Evolutionary conservation across 2,888 invertebrate genomes (phyloP).

Genomic region (Drosophila diplacantha): DNA sequence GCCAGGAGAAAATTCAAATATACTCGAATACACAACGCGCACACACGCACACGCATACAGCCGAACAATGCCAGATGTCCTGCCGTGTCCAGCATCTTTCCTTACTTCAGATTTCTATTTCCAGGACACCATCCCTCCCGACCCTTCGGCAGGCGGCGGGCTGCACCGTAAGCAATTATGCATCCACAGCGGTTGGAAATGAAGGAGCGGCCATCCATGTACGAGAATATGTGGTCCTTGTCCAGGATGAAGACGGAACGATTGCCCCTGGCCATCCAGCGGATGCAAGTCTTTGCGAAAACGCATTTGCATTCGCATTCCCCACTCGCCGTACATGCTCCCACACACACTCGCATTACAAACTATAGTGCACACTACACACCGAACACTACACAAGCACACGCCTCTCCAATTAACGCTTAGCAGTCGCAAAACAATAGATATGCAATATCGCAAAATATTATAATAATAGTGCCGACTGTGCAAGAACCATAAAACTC

Average conservation of each 20-base stretch:
- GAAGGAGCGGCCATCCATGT: slow-evolving; percentile 30
- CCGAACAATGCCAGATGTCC: slow-evolving; percentile 46
- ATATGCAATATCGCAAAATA: slow-evolving; percentile 25
- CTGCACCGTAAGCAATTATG: slow-evolving; percentile 49
- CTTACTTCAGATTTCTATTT: slow-evolving; percentile 41
- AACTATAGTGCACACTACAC: background rate
- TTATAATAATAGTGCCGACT: slow-evolving; percentile 29
- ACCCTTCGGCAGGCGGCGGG: slow-evolving; percentile 15
- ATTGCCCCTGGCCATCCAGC: slow-evolving; percentile 19
- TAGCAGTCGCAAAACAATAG: slow-evolving; percentile 24
- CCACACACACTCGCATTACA: background rate
- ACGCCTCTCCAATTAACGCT: slow-evolving; percentile 21
- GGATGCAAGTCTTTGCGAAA: slow-evolving; percentile 33
- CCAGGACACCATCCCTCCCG: slow-evolving; percentile 21
- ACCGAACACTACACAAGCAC: background rate
- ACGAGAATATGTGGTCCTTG: slow-evolving; percentile 22
- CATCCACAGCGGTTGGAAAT: slow-evolving; percentile 42
- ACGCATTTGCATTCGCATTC: slow-evolving; percentile 22
- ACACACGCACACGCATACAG: slow-evolving; percentile 25
- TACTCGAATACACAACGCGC: slow-evolving; percentile 28
- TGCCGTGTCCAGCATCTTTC: slow-evolving; percentile 56
- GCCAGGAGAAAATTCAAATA: slow-evolving; percentile 48
- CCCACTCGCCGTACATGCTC: slow-evolving; percentile 9
- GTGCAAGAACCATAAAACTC: slow-evolving; percentile 22
- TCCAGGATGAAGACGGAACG: slow-evolving; percentile 16